Conservation (phyloP, 2,113 vertebrate species). For the Irena cyanogastra region DNA sequence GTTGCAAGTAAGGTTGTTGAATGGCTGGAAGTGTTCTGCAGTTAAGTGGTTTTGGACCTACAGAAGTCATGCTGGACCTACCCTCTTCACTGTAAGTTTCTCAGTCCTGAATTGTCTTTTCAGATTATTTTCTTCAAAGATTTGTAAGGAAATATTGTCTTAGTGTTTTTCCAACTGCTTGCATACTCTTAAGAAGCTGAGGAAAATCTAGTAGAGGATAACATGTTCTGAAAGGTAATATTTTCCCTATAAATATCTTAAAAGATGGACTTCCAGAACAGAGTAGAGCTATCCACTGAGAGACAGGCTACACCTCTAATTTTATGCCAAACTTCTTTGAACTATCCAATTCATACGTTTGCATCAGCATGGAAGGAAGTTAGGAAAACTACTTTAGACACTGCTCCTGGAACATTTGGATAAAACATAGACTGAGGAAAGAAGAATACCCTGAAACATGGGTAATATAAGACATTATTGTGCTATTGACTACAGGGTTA, state of each 20-base stretch:
- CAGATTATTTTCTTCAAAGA: not conserved
- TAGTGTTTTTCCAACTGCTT: not conserved
- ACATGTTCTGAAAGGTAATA: not conserved
- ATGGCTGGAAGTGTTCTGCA: not conserved
- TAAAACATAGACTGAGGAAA: not conserved
- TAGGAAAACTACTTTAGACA: not conserved
- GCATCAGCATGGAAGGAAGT: not conserved
- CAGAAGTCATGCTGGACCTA: not conserved
- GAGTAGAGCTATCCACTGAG: not conserved
- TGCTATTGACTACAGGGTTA: not conserved
- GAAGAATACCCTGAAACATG: not conserved
- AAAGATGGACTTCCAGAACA: not conserved
- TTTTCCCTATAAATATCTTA: not conserved
- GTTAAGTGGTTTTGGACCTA: not conserved
- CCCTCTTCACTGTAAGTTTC: not conserved
- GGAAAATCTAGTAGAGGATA: not conserved
- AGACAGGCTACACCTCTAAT: not conserved
- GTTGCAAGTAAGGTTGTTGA: not conserved
- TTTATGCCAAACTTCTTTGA: not conserved
- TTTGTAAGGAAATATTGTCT: not conserved
- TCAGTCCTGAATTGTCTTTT: not conserved
- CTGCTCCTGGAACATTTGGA: not conserved
- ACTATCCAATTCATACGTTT: not conserved
- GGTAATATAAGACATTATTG: not conserved
- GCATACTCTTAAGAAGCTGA: not conserved